Base-by-base conservation (phyloP, 2,888 invertebrate species). In the Cephalotes varians region DNA sequence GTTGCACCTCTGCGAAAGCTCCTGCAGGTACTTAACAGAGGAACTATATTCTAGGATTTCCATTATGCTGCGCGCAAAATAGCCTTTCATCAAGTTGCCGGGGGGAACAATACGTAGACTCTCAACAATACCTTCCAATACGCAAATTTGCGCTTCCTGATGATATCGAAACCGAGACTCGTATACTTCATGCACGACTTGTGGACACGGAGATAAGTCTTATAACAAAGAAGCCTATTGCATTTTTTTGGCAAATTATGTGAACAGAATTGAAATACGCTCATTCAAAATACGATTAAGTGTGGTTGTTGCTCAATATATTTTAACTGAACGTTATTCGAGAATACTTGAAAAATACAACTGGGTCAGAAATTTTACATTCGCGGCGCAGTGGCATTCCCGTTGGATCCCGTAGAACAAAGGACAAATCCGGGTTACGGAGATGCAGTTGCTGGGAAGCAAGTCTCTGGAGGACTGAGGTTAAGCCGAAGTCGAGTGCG, bases 1-100 rank as follows among this genome's bases (percentile, higher is more conserved):
- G 77, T 71, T 71, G 64, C 84, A 84, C 62, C 77, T 79, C 44
- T 44, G 54, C 72, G 81, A 84, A 81, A 85, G 81, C 85, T 67
- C 62, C 77, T 31, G 54, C 72, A 87, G 86, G 82, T 88, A 86
- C 86, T 88, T 87, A 87, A 88, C 80, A 74, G 88, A 76, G 86
- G 60, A 84, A 84, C 85, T 76, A 82, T 85, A 79, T 76, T 80
- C 86, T n/a, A 74, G 73, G 73, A 73, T 82, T 76, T 81, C 77
- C 83, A 82, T 88, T 87, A 79, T 81, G 85, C 76, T 69, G 71
- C 60, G 72, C 86, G 88, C 76, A 82, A 83, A 86, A 87, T 86
- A 87, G 71, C 84, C 84, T 85, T 88, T 84, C 81, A 81, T 83
- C 51, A 83, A 88, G 83, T 88, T 88, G 74, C 72, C 79, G 65